These are phyloP conservation scores for Mesochorus sp. DNA, from an alignment of 2,888 invertebrate species.

Conservation along the genomic window DNA sequence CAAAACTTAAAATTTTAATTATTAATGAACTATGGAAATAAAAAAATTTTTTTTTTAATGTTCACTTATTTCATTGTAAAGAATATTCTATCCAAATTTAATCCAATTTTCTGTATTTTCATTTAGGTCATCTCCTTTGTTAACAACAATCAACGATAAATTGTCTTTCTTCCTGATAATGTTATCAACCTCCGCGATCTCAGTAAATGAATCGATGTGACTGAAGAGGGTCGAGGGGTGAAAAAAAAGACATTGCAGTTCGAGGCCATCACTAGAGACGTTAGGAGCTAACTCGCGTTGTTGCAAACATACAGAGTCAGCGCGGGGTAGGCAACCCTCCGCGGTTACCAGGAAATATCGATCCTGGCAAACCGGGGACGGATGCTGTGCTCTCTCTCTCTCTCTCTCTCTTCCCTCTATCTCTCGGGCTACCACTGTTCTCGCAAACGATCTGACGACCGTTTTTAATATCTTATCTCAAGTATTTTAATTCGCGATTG, in stretches of 20 bases:
- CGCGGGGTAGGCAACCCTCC: slow-evolving; percentile 75
- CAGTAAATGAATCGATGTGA: not conserved
- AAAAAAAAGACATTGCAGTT: slow-evolving; percentile 56
- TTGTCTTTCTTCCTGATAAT: no score
- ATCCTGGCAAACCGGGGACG: slow-evolving; percentile 75
- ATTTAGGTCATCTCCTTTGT: no score
- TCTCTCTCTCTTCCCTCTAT: slow-evolving; percentile 24
- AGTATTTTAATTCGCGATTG: no score
- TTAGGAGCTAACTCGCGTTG: slow-evolving; percentile 77
- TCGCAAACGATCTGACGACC: slow-evolving; percentile 22
- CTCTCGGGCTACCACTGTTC: no score
- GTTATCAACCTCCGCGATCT: not conserved
- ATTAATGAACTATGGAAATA: no score
- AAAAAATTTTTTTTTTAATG: no score
- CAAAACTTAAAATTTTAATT: no score
- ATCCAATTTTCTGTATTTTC: no score
- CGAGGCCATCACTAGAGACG: slow-evolving; percentile 69
- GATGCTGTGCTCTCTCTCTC: slow-evolving; percentile 73
- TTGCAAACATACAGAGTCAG: slow-evolving; percentile 77
- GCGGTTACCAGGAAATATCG: slow-evolving; percentile 81
- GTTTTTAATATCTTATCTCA: slow-evolving; percentile 11
- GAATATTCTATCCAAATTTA: no score
- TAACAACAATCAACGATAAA: not conserved
- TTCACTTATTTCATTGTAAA: no score
- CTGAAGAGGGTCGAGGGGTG: slow-evolving; percentile 11